Evolutionary conservation across 2,888 invertebrate genomes (phyloP), one percentile per base, ranked within the genome.

Genomic region (Synanthedon myopaeformis): DNA sequence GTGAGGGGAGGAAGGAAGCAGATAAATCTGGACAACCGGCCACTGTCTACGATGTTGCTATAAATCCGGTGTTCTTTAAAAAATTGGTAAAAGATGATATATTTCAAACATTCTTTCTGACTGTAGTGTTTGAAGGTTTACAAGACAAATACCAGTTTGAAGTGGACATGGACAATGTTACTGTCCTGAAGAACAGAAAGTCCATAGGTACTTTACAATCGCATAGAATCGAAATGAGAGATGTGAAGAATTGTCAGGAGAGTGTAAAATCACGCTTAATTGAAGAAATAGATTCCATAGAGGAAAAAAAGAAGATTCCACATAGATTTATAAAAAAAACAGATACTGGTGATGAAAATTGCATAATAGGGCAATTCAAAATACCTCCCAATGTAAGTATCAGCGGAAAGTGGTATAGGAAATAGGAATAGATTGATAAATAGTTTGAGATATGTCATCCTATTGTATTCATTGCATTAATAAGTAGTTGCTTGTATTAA

Each of bases 31-130:
- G 94, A 41, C 85, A 89, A 19, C 90, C 91, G 0, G 93, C 93
- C 42, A 90, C 91, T 55, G 94, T 91, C 0, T 95, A 93, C 70
- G 97, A 97, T 76, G 91, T 97, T 35, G 94, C 95, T 3, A 90
- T 97, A 41, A 93, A 95, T 77, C 90, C 94, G 3, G 80, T 83
- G 1, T 97, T 96, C 68, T 92, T 93, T 67, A 85, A 89, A 41
- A 96, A 95, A 88, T 91, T 95, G 56, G 89, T 91, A 67, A 89
- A 87, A 4, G 92, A 91, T 59, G 84, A 90, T 55, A 76, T 92
- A 0, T 96, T 96, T 64, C 91, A 92, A 72, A 90, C 92, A 58
- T 97, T 97, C 70, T 92, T 96, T 57, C 79, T 96, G 51, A 91
- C 93, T 11, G 90, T 96, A 1, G 91, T 93, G 4, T 91, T 95